phyloP scores from a whole-genome alignment of 2,797 vertebrate genomes.

The Psittacula echo region DNA sequence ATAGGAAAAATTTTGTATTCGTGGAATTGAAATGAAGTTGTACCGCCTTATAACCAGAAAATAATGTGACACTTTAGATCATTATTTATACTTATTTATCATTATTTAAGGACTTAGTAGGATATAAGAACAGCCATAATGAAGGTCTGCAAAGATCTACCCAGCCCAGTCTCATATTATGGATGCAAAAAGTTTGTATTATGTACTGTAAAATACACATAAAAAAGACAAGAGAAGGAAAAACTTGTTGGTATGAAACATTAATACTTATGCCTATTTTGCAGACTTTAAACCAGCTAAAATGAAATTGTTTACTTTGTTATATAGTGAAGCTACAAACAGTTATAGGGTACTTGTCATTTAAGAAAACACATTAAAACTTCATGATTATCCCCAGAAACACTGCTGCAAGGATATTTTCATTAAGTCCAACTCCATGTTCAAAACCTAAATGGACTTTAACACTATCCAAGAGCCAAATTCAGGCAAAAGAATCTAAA shows the following conservation, averaged over 20 bases:
- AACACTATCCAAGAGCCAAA: neutral
- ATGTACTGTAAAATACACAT: neutral
- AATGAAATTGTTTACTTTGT: neutral
- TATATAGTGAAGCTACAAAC: neutral
- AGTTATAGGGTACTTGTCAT: neutral
- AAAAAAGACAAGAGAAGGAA: neutral
- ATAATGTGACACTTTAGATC: neutral
- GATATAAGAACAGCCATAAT: neutral
- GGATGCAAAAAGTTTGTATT: neutral
- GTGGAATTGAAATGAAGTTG: neutral
- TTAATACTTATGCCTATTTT: neutral
- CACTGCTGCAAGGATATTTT: neutral
- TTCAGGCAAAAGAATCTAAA: neutral
- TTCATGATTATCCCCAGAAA: neutral
- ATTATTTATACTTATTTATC: neutral
- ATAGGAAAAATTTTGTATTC: neutral
- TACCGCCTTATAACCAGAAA: neutral
- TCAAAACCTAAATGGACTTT: neutral
- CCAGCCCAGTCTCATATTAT: neutral
- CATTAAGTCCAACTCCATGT: neutral
- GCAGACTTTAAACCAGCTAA: neutral
- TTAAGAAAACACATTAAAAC: neutral
- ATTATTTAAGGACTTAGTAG: neutral
- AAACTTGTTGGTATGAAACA: neutral
- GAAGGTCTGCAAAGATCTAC: neutral